These are phyloP conservation scores for Acestrorhynchus altus DNA, from an alignment of 2,797 vertebrate species.

Conservation along the genomic window DNA sequence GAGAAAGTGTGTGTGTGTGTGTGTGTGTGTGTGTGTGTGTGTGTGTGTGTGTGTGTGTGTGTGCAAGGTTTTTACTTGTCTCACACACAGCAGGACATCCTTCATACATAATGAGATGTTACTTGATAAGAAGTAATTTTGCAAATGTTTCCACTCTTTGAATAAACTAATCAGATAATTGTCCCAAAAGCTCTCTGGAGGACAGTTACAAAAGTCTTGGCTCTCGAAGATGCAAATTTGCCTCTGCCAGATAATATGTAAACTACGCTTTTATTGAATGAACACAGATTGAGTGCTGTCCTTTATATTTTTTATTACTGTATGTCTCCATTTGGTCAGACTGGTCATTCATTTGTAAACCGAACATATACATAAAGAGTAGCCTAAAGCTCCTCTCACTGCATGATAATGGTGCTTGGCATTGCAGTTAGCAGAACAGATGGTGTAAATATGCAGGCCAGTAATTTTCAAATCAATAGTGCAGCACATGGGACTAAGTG, in stretches of 20 bases:
- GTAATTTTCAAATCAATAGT: slow-evolving; percentile 93
- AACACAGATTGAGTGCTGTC: not conserved
- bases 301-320: slow-evolving; percentile 10
- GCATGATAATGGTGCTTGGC: slow-evolving; percentile 73
- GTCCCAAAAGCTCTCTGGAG: not conserved
- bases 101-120: not conserved
- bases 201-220: not conserved
- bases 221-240: not conserved
- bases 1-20: not conserved
- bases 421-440: slow-evolving; percentile 83
- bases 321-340: slow-evolving; percentile 12
- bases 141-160: not conserved
- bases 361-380: slow-evolving; percentile 40
- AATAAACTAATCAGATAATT: slow-evolving; percentile 17
- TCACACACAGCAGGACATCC: not conserved
- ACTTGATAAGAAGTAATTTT: slow-evolving; percentile 10
- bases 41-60: slow-evolving; percentile 2
- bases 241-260: not conserved
- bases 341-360: slow-evolving; percentile 21
- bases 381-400: slow-evolving; percentile 59
- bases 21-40: not conserved
- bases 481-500: slow-evolving; percentile 87
- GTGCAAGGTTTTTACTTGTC: not conserved
- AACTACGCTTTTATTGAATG: slow-evolving; percentile 2
- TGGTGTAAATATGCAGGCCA: slow-evolving; percentile 91